Base-by-base conservation (phyloP, 2,113 vertebrate genomes). In the Apodemus sylvaticus region DNA sequence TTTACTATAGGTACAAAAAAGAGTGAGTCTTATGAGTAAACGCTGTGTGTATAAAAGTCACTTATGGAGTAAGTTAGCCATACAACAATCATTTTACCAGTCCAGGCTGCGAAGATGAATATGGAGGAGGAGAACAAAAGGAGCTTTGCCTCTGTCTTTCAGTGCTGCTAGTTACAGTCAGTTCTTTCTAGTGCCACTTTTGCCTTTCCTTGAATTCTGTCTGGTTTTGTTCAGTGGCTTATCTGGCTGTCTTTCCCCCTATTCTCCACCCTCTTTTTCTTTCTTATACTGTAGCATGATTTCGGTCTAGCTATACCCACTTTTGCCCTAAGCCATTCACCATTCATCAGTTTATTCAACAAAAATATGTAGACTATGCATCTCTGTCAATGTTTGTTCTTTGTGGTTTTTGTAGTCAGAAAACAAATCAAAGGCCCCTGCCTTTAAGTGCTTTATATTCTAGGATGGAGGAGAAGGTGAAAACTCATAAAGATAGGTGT, bases 1-100 rank as follows among this genome's bases (percentile, higher is more conserved):
- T 86, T 90, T 94, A 73, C 19, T 91, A 4, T 81, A 48, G 22
- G 76, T 91, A 89, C 22, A 92, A 83, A 90, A 91, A 86, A 93
- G 94, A 88, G 11, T 92, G 71, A 87, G 58, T 26, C 86, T 94
- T 82, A 24, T 74, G 85, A 89, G 20, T 76, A 71, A 90, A 64
- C 51, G 26, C 70, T 83, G 4, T 55, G n/a, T 53, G n/a, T 45
- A 12, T 96, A 62, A 36, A 93, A 31, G 11, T 11, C 62, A 83
- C 10, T 92, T 17, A 76, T 81, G 31, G 90, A 91, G 7, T 78
- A 66, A 95, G 64, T 90, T 93, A 78, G 48, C 68, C 29, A 95
- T 83, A 39, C 4, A 39, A 17, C 36, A 82, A 4, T 14, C 36
- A 39, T 60, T 58, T 26, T 60, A 26, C 13, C 22, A 60, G 36